Conservation (phyloP, 1,140 invertebrate species). For the Pseudomyrmex concolor region DNA sequence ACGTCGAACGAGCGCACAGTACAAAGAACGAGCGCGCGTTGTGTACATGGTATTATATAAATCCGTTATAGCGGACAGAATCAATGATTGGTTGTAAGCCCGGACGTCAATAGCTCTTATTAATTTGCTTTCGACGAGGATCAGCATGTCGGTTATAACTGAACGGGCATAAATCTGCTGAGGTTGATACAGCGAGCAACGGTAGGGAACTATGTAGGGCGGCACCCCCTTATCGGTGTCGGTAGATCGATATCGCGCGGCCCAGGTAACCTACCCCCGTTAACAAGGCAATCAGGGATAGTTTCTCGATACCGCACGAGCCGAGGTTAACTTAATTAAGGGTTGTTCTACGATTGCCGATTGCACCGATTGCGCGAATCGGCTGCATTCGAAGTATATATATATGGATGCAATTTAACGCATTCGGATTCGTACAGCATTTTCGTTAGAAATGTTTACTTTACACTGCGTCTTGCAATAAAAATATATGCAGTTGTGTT, state of each 20-base stretch:
- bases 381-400: conserved; percentile 32
- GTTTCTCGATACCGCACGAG: conserved; percentile 81
- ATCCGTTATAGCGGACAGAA: background rate
- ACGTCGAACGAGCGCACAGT: background rate
- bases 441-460: conserved; percentile 48
- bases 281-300: conserved; percentile 82
- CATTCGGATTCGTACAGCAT: conserved; percentile 16
- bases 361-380: conserved; percentile 71
- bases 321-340: conserved; percentile 82
- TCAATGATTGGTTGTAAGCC: conserved; percentile 10
- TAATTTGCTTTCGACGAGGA: conserved; percentile 62
- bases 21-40: background rate
- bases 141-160: conserved; percentile 32
- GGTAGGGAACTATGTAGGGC: background rate
- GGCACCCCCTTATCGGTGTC: conserved; percentile 77
- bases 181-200: conserved; percentile 55
- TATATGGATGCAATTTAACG: conserved; percentile 39
- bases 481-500: too few relatives aligned
- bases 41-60: background rate
- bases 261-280: conserved; percentile 78
- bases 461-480: background rate
- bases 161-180: conserved; percentile 76
- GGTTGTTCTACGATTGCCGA: conserved; percentile 80
- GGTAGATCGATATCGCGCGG: conserved; percentile 79
- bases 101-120: conserved; percentile 52